phyloP scores from a whole-genome alignment of 2,888 invertebrate species.

The Meta bourneti region DNA sequence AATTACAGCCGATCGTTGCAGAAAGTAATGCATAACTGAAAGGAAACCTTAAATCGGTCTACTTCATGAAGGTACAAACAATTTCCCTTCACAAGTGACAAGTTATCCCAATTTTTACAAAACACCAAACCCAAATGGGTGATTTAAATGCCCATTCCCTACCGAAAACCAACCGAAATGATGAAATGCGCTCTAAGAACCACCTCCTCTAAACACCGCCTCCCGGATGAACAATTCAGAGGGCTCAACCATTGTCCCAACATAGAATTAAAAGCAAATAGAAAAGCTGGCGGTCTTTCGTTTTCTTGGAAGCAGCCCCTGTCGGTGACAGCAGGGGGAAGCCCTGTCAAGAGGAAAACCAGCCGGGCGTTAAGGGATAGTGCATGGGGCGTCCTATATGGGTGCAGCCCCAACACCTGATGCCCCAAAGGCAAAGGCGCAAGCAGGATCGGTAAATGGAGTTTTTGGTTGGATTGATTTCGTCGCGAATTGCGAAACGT shows the following conservation, averaged over 20 bases:
- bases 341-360: constrained; percentile 32
- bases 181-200: not conserved
- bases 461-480: constrained; percentile 69
- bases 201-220: not conserved
- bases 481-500: constrained; percentile 10
- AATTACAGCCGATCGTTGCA: no score
- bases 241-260: constrained; percentile 18
- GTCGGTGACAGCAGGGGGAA: constrained; percentile 44
- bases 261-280: constrained; percentile 52
- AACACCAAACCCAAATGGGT: no score
- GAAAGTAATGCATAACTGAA: no score
- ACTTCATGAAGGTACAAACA: no score
- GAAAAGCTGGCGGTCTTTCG: constrained; percentile 5
- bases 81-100: no score
- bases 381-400: constrained; percentile 4
- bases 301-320: constrained; percentile 18
- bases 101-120: no score
- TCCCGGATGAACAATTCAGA: not conserved
- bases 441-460: constrained; percentile 52
- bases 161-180: no score
- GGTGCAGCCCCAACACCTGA: constrained; percentile 38
- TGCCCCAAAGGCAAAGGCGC: constrained; percentile 37
- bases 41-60: no score
- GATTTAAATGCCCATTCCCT: no score
- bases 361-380: constrained; percentile 16